Evolutionary conservation across 2,888 invertebrate species (phyloP).

Genomic region (Hirtodrosophila duncani): DNA sequence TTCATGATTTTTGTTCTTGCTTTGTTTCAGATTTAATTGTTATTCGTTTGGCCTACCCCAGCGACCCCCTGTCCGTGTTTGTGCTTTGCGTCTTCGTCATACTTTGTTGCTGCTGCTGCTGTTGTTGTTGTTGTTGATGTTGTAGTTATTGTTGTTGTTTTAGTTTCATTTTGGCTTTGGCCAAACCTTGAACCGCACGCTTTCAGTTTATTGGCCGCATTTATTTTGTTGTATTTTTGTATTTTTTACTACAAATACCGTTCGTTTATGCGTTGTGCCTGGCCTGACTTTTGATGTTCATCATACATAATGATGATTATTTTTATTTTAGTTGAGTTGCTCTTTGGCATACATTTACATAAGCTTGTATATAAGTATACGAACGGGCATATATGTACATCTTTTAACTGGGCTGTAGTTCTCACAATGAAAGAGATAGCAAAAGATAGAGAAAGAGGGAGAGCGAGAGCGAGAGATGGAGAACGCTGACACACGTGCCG

Average conservation of each 20-base stretch:
- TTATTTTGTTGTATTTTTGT: no score
- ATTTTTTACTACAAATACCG: conserved; percentile 76
- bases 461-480: conserved; percentile 10
- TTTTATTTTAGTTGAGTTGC: conserved; percentile 17
- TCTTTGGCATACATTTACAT: conserved; percentile 17
- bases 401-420: no score
- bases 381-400: no score
- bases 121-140: conserved; percentile 29
- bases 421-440: neutral
- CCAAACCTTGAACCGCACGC: conserved; percentile 75
- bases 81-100: conserved; percentile 9
- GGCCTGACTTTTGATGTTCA: conserved; percentile 28
- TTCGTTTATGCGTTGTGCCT: conserved; percentile 38
- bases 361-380: conserved; percentile 5
- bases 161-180: conserved; percentile 72
- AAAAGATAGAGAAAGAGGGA: neutral
- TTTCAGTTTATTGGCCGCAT: conserved; percentile 76
- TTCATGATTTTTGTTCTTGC: conserved; percentile 69
- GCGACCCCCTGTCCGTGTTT: conserved; percentile 21
- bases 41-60: conserved; percentile 56
- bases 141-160: conserved; percentile 43
- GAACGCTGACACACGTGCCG: no score
- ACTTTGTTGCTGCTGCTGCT: conserved; percentile 18
- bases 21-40: conserved; percentile 70
- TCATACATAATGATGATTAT: conserved; percentile 15